Percentiles rank a stretch among this genome's conserved stretches.
These are phyloP conservation scores for Rhynchomys soricoides DNA, from an alignment of 2,113 vertebrate genomes.

Conservation along the genomic window DNA sequence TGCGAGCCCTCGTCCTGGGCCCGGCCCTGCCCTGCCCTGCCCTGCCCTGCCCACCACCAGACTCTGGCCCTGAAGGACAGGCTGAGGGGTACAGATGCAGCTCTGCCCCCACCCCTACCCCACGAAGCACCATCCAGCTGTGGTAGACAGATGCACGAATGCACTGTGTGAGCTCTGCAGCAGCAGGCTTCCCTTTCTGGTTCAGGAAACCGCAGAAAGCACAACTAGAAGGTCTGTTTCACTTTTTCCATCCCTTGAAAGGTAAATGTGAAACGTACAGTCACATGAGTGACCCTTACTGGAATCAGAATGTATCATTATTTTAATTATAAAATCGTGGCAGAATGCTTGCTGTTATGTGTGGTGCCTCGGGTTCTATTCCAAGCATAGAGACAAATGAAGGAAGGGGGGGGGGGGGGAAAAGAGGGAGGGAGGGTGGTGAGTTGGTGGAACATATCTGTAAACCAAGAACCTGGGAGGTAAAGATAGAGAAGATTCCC, in stretches of 20 bases:
- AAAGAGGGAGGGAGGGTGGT: background rate
- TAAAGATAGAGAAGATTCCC: background rate
- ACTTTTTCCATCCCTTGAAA: background rate
- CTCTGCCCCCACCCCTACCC: background rate
- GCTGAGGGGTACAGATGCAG: background rate
- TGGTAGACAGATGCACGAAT: background rate
- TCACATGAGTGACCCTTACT: background rate
- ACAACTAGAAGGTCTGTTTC: background rate
- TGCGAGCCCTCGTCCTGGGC: background rate
- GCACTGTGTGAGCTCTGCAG: background rate
- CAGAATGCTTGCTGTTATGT: background rate
- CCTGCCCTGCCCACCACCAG: background rate
- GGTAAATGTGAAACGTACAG: background rate
- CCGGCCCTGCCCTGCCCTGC: background rate
- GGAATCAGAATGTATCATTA: background rate
- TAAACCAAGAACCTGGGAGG: no score
- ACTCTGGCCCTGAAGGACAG: background rate
- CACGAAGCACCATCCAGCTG: background rate
- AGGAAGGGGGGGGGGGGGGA: background rate
- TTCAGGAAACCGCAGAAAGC: background rate
- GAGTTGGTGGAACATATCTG: background rate
- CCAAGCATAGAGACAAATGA: background rate
- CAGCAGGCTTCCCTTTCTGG: background rate
- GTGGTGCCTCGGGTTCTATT: background rate
- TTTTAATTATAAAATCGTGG: background rate